phyloP scores from a whole-genome alignment of 2,797 vertebrate genomes.

The Acomys russatus region DNA sequence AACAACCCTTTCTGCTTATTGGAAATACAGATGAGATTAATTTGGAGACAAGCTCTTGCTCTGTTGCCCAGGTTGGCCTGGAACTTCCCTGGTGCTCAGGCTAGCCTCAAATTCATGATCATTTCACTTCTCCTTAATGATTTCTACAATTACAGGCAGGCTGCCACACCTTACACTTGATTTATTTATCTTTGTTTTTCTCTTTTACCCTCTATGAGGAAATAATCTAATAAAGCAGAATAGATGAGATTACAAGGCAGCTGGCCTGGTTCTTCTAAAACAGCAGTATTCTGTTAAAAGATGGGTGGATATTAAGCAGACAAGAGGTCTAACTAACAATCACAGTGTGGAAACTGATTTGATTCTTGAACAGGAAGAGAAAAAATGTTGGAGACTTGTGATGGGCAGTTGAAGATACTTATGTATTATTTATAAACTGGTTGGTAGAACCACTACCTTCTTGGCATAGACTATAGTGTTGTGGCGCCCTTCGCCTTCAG shows the following conservation, averaged over 20 bases:
- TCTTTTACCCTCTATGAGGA: background rate
- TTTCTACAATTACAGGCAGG: background rate
- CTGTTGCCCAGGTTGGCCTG: background rate
- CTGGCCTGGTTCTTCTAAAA: background rate
- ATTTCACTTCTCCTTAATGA: background rate
- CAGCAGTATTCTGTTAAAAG: background rate
- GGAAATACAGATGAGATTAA: background rate
- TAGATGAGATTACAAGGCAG: background rate
- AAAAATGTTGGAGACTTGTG: background rate
- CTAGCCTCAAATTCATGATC: background rate
- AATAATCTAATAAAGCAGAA: background rate
- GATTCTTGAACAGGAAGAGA: background rate
- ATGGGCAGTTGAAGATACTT: background rate
- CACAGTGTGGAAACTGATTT: background rate
- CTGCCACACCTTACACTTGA: background rate
- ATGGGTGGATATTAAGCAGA: background rate
- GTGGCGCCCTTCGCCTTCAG: background rate
- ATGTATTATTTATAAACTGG: background rate
- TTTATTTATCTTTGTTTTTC: background rate
- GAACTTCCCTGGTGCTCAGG: background rate
- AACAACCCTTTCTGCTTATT: background rate
- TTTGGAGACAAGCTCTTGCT: background rate
- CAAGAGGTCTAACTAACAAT: background rate
- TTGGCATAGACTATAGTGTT: background rate
- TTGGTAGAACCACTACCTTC: background rate